Evolutionary conservation across 2,797 vertebrate species (phyloP).

Genomic region (Simalia tracyae): DNA sequence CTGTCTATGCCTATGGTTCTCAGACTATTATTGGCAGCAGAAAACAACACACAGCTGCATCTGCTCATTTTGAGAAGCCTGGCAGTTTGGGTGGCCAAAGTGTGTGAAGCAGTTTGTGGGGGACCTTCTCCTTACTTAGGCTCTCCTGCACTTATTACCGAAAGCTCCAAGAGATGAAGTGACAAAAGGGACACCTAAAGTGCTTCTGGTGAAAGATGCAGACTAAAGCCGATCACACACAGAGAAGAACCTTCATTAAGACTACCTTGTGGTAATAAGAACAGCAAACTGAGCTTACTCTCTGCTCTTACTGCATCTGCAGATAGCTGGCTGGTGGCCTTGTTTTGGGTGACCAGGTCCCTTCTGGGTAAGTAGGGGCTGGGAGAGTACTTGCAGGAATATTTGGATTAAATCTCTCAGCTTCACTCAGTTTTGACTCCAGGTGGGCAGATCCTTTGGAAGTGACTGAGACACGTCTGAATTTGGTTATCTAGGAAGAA

Average conservation of each 20-base stretch:
- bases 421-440: too few relatives aligned
- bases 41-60: neutral
- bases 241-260: neutral
- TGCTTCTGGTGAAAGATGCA: neutral
- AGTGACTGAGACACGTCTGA: too few relatives aligned
- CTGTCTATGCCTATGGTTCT: neutral
- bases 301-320: too few relatives aligned
- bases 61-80: neutral
- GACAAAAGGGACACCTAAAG: neutral
- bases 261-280: neutral
- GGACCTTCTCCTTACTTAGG: neutral
- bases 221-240: neutral
- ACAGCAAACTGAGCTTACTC: neutral
- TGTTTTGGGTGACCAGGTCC: too few relatives aligned
- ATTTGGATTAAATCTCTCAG: too few relatives aligned
- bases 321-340: too few relatives aligned
- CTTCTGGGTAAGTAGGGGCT: too few relatives aligned
- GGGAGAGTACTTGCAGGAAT: too few relatives aligned
- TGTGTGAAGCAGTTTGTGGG: neutral
- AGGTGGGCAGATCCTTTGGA: too few relatives aligned
- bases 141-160: neutral
- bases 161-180: neutral
- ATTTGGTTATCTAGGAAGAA: too few relatives aligned
- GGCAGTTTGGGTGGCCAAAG: neutral
- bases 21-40: neutral